These are phyloP conservation scores for Stigmatopora argus DNA, from an alignment of 2,113 vertebrate genomes.

Conservation along the genomic window DNA sequence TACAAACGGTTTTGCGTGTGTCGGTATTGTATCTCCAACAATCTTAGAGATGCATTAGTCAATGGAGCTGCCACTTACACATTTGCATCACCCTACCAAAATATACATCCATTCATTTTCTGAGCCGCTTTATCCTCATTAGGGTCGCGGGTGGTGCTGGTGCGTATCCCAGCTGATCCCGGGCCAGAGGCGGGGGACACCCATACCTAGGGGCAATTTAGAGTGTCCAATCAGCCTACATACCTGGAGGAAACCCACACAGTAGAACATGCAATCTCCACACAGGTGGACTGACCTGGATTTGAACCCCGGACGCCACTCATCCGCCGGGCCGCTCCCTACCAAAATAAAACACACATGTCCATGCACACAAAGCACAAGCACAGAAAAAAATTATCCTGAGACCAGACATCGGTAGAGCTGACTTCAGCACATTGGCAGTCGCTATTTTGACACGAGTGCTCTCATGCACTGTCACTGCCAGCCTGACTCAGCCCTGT, in stretches of 20 bases:
- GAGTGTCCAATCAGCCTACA: too few species aligned
- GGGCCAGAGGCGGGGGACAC: too few species aligned
- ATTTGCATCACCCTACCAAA: constrained; percentile 1
- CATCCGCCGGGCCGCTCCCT: too few species aligned
- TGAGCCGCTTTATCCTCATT: too few species aligned
- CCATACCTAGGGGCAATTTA: too few species aligned
- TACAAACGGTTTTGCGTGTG: constrained; percentile 5
- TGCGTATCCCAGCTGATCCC: too few species aligned
- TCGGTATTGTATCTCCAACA: not conserved
- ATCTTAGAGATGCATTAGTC: not conserved
- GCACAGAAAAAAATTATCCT: constrained; percentile 5
- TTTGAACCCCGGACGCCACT: too few species aligned
- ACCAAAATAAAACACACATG: constrained; percentile 1
- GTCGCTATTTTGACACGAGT: constrained; percentile 10
- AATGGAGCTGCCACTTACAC: not conserved
- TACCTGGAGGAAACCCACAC: too few species aligned
- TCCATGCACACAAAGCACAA: constrained; percentile 3
- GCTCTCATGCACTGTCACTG: constrained; percentile 21
- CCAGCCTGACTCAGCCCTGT: constrained; percentile 43
- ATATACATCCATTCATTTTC: too few species aligned
- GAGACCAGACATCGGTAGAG: constrained; percentile 17
- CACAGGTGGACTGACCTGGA: too few species aligned
- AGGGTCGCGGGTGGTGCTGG: too few species aligned
- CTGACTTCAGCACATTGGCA: constrained; percentile 46
- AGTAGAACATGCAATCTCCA: too few species aligned